Percentiles rank a stretch among this genome's conserved stretches.
Evolutionary conservation across 2,113 vertebrate species (phyloP).

Genomic region (Lipophrys pholis): DNA sequence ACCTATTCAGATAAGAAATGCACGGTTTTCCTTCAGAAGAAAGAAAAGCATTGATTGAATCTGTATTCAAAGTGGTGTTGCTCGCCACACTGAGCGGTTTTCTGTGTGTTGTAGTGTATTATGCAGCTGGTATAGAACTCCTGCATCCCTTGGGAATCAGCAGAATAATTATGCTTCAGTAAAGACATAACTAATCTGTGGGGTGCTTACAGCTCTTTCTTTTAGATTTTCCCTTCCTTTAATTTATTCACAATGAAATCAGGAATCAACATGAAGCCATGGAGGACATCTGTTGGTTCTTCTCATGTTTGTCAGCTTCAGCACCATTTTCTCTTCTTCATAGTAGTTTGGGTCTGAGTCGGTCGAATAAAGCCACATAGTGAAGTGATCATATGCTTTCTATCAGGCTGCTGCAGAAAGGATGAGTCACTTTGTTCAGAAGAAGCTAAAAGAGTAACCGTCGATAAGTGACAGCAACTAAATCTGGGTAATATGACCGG

Average conservation of each 20-base stretch:
- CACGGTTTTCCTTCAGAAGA: neutral
- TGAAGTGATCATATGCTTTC: slow-evolving; percentile 18
- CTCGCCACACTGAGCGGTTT: slow-evolving; percentile 3
- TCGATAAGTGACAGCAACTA: slow-evolving; percentile 33
- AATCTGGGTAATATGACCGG: slow-evolving; percentile 21
- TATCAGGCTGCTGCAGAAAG: slow-evolving; percentile 53
- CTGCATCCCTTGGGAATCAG: slow-evolving; percentile 16
- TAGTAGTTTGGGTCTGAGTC: slow-evolving; percentile 13
- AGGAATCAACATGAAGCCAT: too few species aligned
- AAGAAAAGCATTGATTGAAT: neutral
- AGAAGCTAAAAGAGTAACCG: slow-evolving; percentile 34
- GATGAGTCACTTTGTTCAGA: slow-evolving; percentile 47
- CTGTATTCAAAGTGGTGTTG: slow-evolving; percentile 20
- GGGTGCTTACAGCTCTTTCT: neutral
- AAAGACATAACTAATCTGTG: slow-evolving; percentile 17
- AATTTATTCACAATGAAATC: too few species aligned
- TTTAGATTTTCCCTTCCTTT: neutral
- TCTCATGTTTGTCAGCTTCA: neutral
- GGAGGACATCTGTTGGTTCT: too few species aligned
- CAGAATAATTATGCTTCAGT: slow-evolving; percentile 42
- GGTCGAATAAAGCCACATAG: slow-evolving; percentile 17
- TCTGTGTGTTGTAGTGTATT: slow-evolving; percentile 26
- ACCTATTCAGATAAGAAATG: neutral
- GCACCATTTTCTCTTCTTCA: neutral
- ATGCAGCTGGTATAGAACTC: slow-evolving; percentile 12